These are phyloP conservation scores for Patella pellucida DNA, from an alignment of 2,888 invertebrate species.

Conservation along the genomic window DNA sequence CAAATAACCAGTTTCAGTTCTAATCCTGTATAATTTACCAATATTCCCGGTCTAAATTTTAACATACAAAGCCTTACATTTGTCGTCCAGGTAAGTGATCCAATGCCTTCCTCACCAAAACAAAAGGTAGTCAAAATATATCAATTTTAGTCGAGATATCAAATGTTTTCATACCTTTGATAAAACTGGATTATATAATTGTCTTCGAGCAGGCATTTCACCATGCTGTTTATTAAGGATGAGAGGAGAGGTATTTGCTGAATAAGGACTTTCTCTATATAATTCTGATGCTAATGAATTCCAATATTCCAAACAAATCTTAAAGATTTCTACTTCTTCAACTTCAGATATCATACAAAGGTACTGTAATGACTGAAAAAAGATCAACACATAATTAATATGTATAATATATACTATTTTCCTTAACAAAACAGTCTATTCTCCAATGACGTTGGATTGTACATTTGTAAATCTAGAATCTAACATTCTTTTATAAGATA, in stretches of 20 bases:
- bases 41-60: too few relatives aligned
- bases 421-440: too few relatives aligned
- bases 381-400: not conserved
- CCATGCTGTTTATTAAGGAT: slow-evolving; percentile 58
- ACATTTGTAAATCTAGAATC: too few relatives aligned
- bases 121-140: too few relatives aligned
- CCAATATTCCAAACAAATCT: slow-evolving; percentile 99
- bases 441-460: too few relatives aligned
- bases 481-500: too few relatives aligned
- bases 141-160: too few relatives aligned
- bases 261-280: slow-evolving; percentile 88
- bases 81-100: too few relatives aligned
- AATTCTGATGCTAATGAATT: slow-evolving; percentile 92
- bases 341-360: slow-evolving; percentile 84
- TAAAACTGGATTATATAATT: slow-evolving; percentile 71
- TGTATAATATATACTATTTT: not conserved
- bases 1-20: not conserved
- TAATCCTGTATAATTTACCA: too few relatives aligned
- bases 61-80: too few relatives aligned
- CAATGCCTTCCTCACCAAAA: too few relatives aligned
- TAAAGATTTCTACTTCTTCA: slow-evolving; percentile 99
- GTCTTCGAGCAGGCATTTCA: slow-evolving; percentile 67
- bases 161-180: slow-evolving; percentile 55
- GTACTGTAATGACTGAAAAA: slow-evolving; percentile 69
- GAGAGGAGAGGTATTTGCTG: slow-evolving; percentile 70